These are phyloP conservation scores for Falcunculus frontatus DNA, from an alignment of 2,113 vertebrate genomes.

Conservation along the genomic window DNA sequence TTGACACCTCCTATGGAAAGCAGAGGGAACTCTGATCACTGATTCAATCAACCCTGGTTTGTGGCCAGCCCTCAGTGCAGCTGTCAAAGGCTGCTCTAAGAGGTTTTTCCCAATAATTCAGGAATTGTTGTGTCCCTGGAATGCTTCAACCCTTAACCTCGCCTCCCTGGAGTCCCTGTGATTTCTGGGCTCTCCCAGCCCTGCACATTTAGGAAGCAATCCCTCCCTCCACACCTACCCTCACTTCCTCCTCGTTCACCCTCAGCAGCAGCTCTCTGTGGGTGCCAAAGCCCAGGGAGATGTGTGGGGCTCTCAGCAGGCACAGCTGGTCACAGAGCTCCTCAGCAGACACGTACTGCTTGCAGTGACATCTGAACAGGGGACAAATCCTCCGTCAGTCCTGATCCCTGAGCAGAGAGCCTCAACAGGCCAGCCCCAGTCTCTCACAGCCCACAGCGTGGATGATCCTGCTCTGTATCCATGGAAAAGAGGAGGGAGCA, in stretches of 20 bases:
- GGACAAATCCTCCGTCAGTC: background rate
- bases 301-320: constrained; percentile 72
- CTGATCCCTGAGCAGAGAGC: background rate
- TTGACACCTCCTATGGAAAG: constrained; percentile 71
- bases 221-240: constrained; percentile 14
- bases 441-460: background rate
- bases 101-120: background rate
- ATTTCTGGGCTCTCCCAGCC: background rate
- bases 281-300: constrained; percentile 72
- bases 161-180: background rate
- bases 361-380: constrained; percentile 79
- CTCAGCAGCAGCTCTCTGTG: constrained; percentile 76
- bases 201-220: background rate
- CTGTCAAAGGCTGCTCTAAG: background rate
- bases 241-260: constrained; percentile 45
- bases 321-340: constrained; percentile 86
- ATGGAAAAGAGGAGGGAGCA: background rate
- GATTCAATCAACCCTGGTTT: background rate
- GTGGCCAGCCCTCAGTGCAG: background rate
- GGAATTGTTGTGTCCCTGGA: background rate
- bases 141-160: background rate
- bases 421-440: too few species aligned
- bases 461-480: background rate
- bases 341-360: constrained; percentile 81
- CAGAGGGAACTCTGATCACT: background rate